Evolutionary conservation across 2,888 invertebrate genomes (phyloP), one percentile per base, ranked within the genome.

Genomic region (Busseola fusca): DNA sequence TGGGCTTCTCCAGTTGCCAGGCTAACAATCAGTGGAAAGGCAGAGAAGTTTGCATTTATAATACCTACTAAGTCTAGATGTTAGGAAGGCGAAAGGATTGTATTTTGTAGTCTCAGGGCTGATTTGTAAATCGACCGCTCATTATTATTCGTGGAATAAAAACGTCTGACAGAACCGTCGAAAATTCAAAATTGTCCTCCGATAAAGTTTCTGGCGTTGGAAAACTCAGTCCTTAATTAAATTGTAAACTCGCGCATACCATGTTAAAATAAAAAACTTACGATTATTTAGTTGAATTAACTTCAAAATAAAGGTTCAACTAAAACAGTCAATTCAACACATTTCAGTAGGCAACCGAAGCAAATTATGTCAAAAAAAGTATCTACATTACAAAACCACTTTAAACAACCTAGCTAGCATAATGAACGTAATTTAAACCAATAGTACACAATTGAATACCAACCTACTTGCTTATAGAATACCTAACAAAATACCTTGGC

Each of bases 401-500:
- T 14, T 7, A 27, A 45, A 62, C n/a, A 50, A 63, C 66, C 57
- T 10, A 67, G 64, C 75, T 40, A 56, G 64, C 54, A 78, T 73
- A 75, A 69, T 65, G 45, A 72, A 79, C 81, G 70, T 79, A 77
- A 83, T 79, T 78, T 40, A 74, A n/a, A 83, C 69, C 63, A 72
- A 69, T 52, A 64, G 57, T 21, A 58, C 54, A 27, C 66, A 68
- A 66, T 45, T 50, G 62, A 85, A 74, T 70, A 73, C 9, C 72
- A 45, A 72, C 77, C 69, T 68, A 70, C 54, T 79, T 58, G 10
- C 30, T 27, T 40, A 66, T 37, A 7, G 16, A 56, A 79, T 79
- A 85, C 34, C 64, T 72, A 63, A 59, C 67, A 83, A 75, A 85
- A 72, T 83, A 68, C 81, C 68, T 85, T 81, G 72, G 67, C 76